Evolutionary conservation across 2,888 invertebrate genomes (phyloP), one percentile per base, ranked within the genome.

Genomic region (Fabriciana adippe): DNA sequence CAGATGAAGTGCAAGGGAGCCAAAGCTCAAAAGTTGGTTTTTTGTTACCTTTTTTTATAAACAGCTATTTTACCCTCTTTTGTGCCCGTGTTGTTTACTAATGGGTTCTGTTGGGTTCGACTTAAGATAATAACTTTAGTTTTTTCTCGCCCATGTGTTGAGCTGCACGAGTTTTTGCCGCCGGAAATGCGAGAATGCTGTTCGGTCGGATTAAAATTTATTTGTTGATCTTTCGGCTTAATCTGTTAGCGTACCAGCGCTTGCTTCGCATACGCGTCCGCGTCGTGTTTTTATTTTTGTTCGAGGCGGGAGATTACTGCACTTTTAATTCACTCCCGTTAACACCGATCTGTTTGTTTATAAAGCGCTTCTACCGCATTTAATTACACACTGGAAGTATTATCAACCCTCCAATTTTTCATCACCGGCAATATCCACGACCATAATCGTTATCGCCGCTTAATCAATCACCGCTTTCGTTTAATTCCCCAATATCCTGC

Each of bases 1-100:
- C 86, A 86, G 86, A 85, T 86, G 85, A 84, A 87, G 85, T 83
- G 82, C 84, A 83, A 86, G 89, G 90, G 90, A 89, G 84, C 81
- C 78, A 81, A 79, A 86, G 90, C 88, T 92, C 89, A 89, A 92
- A 89, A 90, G 91, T 81, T 81, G 87, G 87, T 90, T 92, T 92
- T 92, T 92, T 91, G 90, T 91, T 83, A 84, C 83, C 72, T 76
- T 80, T 82, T 70, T 68, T 71, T 90, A 84, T 89, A 85, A 88
- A 88, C 87, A 78, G 87, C 88, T 89, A 88, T 91, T 91, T 90
- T 86, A 86, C 89, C 88, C 90, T 91, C 88, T 86, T 90, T 90
- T 92, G 91, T 90, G 91, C 82, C 83, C 85, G 87, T 87, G 92
- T 92, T 92, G 92, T 92, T 92, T 92, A 92, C 92, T 92, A 92